These are phyloP conservation scores for Heliocidaris erythrogramma DNA, from an alignment of 35 echinoderm and acorn worm species.

Conservation along the genomic window DNA sequence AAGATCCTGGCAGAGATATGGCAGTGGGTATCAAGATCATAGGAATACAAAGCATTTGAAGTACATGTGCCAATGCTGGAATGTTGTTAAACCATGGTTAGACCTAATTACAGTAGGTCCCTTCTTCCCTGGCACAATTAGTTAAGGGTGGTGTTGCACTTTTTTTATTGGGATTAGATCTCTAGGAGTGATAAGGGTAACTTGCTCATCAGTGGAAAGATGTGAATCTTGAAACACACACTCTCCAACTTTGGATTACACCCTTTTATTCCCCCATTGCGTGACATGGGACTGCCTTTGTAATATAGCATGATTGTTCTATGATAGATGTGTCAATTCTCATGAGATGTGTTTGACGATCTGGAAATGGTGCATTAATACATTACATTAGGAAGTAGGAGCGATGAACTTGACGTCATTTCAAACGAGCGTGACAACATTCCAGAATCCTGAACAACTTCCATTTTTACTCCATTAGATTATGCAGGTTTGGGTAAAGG, in stretches of 20 bases:
- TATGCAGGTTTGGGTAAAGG: too few relatives aligned
- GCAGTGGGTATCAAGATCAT: neutral
- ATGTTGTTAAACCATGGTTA: neutral
- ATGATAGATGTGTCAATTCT: too few relatives aligned
- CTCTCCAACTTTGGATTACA: neutral
- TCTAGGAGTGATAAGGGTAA: neutral
- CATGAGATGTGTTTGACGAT: too few relatives aligned
- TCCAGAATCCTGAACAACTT: too few relatives aligned
- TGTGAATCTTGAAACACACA: neutral
- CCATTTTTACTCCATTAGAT: too few relatives aligned
- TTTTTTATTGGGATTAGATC: neutral
- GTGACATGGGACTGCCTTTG: too few relatives aligned
- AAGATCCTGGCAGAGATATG: neutral
- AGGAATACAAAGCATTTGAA: neutral
- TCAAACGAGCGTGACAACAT: too few relatives aligned
- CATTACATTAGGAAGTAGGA: too few relatives aligned
- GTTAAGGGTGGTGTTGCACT: neutral
- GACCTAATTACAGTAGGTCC: neutral
- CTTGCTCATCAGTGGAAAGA: neutral
- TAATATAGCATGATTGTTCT: too few relatives aligned
- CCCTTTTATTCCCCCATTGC: too few relatives aligned
- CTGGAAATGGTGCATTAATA: too few relatives aligned
- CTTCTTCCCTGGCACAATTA: neutral
- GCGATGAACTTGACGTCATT: too few relatives aligned
- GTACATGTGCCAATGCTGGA: neutral